A percentile compares a stretch with the other conserved stretches of the same genome.
Conservation (phyloP, 2,113 vertebrate species). For the Peromyscus polionotus region DNA sequence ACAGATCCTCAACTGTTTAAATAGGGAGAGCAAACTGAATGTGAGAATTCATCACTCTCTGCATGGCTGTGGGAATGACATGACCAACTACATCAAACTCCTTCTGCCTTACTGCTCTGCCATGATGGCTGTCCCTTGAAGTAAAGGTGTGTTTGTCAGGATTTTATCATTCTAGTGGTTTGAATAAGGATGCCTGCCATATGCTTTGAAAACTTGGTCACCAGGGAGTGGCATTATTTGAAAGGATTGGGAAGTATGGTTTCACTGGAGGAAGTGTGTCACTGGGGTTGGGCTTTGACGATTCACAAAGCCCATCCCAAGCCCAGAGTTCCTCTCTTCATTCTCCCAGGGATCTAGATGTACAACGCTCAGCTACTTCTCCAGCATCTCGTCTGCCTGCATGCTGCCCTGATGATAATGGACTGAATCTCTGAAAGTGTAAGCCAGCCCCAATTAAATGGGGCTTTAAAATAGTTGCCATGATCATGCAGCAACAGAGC, state of each 20-base stretch:
- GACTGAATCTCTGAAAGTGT: background rate
- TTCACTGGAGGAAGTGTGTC: background rate
- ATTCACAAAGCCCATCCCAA: background rate
- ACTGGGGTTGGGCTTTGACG: background rate
- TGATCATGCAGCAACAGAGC: no score
- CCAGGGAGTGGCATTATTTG: no score
- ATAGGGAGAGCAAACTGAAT: background rate
- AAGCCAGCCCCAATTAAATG: background rate
- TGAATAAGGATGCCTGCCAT: background rate
- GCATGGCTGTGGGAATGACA: background rate
- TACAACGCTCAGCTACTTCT: background rate
- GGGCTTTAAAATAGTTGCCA: background rate
- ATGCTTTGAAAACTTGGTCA: background rate
- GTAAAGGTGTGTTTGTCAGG: no score
- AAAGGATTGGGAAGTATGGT: background rate
- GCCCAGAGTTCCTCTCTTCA: background rate
- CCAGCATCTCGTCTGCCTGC: background rate
- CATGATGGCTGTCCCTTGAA: no score
- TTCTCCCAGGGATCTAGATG: rapidly evolving
- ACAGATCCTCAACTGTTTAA: background rate
- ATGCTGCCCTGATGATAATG: no score
- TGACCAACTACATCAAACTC: no score
- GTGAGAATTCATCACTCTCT: background rate
- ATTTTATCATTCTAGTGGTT: background rate
- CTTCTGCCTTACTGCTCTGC: background rate